Percentiles rank a stretch among this genome's conserved stretches.
phyloP scores from a whole-genome alignment of 1,140 invertebrate genomes.

The Helicoverpa armigera region DNA sequence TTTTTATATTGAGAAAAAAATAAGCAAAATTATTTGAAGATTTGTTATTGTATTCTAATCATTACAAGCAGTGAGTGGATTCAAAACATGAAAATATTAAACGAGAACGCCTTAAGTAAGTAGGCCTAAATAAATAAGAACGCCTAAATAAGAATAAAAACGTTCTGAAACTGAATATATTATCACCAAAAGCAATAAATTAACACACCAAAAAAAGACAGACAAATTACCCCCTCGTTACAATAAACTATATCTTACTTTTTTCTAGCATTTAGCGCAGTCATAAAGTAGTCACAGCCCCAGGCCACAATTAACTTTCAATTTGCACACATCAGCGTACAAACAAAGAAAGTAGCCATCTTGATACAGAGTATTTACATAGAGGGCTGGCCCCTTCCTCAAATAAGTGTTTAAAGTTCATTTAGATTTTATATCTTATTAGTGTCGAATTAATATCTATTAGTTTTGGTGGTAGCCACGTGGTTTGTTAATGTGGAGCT shows the following conservation, averaged over 20 bases:
- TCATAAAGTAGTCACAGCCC: slow-evolving; percentile 31
- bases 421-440: slow-evolving; percentile 31
- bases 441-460: neutral
- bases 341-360: slow-evolving; percentile 64
- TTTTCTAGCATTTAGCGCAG: slow-evolving; percentile 41
- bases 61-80: no score
- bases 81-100: no score
- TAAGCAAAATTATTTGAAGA: no score
- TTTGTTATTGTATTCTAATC: no score
- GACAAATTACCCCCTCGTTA: slow-evolving; percentile 37
- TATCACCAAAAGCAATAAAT: neutral
- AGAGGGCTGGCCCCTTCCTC: slow-evolving; percentile 44
- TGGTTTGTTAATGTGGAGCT: neutral
- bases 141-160: no score
- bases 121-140: no score
- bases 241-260: slow-evolving; percentile 29
- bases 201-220: slow-evolving; percentile 15
- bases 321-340: slow-evolving; percentile 71
- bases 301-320: slow-evolving; percentile 73
- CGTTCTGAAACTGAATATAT: no score
- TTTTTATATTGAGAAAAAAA: no score
- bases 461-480: neutral
- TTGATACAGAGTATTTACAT: slow-evolving; percentile 60
- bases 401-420: slow-evolving; percentile 49
- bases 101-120: no score